These are phyloP conservation scores for Cyrtorhinus lividipennis DNA, from an alignment of 1,140 invertebrate genomes.

Conservation along the genomic window DNA sequence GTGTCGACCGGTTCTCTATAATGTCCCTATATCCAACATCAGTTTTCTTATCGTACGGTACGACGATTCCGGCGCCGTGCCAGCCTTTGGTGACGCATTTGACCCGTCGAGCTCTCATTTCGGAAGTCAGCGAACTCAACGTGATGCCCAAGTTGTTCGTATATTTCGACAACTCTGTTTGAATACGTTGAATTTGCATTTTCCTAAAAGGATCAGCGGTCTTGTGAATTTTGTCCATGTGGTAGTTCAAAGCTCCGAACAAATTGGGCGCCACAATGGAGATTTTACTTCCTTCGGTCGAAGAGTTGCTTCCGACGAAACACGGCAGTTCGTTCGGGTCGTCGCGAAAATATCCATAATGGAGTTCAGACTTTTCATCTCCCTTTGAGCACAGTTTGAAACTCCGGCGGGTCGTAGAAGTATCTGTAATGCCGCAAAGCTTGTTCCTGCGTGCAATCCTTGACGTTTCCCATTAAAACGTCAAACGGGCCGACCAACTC, in stretches of 20 bases:
- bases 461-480: constrained; percentile 53
- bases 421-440: constrained; percentile 61
- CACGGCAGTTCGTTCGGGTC: constrained; percentile 53
- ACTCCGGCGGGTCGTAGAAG: constrained; percentile 88
- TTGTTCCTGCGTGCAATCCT: constrained; percentile 26
- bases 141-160: constrained; percentile 45
- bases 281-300: constrained; percentile 49
- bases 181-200: constrained; percentile 38
- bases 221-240: constrained; percentile 45
- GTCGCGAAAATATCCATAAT: constrained; percentile 57
- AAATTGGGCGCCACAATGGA: constrained; percentile 61
- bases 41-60: constrained; percentile 66
- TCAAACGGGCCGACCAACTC: constrained; percentile 76
- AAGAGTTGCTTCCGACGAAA: constrained; percentile 61
- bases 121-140: constrained; percentile 41
- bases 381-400: constrained; percentile 38
- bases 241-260: constrained; percentile 68
- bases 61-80: constrained; percentile 74
- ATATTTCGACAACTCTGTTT: constrained; percentile 45
- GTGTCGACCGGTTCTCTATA: constrained; percentile 37
- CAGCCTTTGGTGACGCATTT: constrained; percentile 63
- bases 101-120: constrained; percentile 46
- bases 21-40: constrained; percentile 65
- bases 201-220: constrained; percentile 48
- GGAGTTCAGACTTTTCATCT: constrained; percentile 29